Percentiles rank a stretch among this genome's conserved stretches.
Evolutionary conservation across 2,113 vertebrate species (phyloP).

Genomic region (Larimichthys crocea): DNA sequence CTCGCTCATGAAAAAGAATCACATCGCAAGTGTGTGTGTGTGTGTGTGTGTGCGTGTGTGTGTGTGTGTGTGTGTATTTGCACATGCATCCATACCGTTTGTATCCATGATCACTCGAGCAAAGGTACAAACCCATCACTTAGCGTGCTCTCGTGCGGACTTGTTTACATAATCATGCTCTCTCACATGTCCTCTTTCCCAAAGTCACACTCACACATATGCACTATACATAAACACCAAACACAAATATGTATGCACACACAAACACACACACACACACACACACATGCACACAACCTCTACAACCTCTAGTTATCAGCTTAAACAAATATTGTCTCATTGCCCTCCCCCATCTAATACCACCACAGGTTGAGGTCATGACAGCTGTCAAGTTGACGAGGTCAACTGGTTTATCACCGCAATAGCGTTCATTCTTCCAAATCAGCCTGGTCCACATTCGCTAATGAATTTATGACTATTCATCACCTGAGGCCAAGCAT

Average conservation of each 20-base stretch:
- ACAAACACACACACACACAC: slow-evolving; percentile 23
- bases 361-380: slow-evolving; percentile 73
- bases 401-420: slow-evolving; percentile 77
- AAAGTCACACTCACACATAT: slow-evolving; percentile 41
- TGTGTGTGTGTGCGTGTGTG: not conserved
- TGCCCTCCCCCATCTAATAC: slow-evolving; percentile 55
- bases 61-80: not conserved
- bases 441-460: slow-evolving; percentile 48
- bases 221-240: slow-evolving; percentile 31
- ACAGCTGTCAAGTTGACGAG: slow-evolving; percentile 68
- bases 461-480: slow-evolving; percentile 74
- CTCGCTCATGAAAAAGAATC: slow-evolving; percentile 20
- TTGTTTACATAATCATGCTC: not conserved
- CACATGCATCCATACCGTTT: not conserved
- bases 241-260: slow-evolving; percentile 33
- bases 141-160: not conserved
- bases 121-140: not conserved
- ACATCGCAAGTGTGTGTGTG: slow-evolving; percentile 3
- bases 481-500: slow-evolving; percentile 55
- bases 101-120: not conserved
- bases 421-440: slow-evolving; percentile 49
- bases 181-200: slow-evolving; percentile 6
- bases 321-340: slow-evolving; percentile 76
- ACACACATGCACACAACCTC: slow-evolving; percentile 32
- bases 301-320: slow-evolving; percentile 70